Conservation (phyloP, 2,113 vertebrate species). For the Columbina picui region DNA sequence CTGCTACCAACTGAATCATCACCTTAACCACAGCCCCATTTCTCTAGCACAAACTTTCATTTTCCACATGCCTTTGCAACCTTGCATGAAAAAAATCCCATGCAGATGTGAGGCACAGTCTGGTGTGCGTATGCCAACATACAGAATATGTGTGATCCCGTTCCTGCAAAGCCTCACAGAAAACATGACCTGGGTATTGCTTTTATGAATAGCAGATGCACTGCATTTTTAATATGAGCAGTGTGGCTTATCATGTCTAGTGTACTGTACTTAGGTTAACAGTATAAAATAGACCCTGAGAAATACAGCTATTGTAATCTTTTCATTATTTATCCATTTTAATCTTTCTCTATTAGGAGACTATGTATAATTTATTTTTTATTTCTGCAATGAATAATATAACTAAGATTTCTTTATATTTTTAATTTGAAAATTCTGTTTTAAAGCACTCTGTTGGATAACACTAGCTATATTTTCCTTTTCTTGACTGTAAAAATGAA, state of each 20-base stretch:
- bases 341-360: slow-evolving; percentile 59
- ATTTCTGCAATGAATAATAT: slow-evolving; percentile 66
- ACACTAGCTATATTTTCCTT: neutral
- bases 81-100: neutral
- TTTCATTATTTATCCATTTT: slow-evolving; percentile 64
- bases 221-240: slow-evolving; percentile 52
- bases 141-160: neutral
- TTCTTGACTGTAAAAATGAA: slow-evolving; percentile 32
- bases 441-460: slow-evolving; percentile 36
- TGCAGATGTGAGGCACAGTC: neutral
- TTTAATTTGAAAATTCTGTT: slow-evolving; percentile 44
- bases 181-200: slow-evolving; percentile 33
- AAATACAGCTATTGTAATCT: slow-evolving; percentile 35
- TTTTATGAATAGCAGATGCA: slow-evolving; percentile 39
- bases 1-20: neutral
- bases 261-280: slow-evolving; percentile 52
- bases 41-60: neutral
- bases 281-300: slow-evolving; percentile 52
- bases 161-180: neutral
- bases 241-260: slow-evolving; percentile 9
- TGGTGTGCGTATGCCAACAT: neutral
- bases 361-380: slow-evolving; percentile 60
- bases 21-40: neutral
- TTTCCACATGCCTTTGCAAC: neutral
- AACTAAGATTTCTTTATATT: slow-evolving; percentile 23